A percentile compares a stretch with the other conserved stretches of the same genome.
phyloP scores from a whole-genome alignment of 2,888 invertebrate species.

The Drosophila cognata region DNA sequence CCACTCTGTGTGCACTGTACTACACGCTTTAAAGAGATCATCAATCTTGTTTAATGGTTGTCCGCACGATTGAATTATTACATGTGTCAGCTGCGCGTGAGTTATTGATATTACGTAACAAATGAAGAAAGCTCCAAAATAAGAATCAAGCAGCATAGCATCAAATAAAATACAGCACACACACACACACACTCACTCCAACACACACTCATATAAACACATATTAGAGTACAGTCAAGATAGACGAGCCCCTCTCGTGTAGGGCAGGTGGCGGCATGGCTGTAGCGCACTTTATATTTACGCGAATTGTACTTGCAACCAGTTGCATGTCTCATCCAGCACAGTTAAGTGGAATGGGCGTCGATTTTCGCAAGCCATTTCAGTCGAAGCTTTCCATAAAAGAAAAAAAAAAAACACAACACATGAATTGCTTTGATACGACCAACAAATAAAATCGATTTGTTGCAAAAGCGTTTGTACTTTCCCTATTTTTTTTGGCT shows the following conservation, averaged over 20 bases:
- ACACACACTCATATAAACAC: background rate
- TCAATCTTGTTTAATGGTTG: slow-evolving; percentile 84
- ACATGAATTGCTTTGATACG: slow-evolving; percentile 48
- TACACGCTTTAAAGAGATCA: slow-evolving; percentile 75
- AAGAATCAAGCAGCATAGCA: slow-evolving; percentile 68
- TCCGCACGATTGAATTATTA: slow-evolving; percentile 83
- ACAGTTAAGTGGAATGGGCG: slow-evolving; percentile 33
- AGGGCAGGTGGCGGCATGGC: slow-evolving; percentile 24
- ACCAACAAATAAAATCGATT: slow-evolving; percentile 64
- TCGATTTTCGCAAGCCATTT: slow-evolving; percentile 24
- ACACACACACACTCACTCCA: slow-evolving; percentile 6
- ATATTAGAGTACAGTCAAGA: slow-evolving; percentile 36
- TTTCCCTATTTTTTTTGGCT: background rate
- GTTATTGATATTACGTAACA: slow-evolving; percentile 79
- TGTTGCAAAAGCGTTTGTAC: slow-evolving; percentile 26
- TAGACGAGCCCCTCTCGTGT: background rate
- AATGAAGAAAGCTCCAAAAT: slow-evolving; percentile 72
- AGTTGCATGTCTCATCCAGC: slow-evolving; percentile 57
- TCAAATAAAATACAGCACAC: slow-evolving; percentile 49
- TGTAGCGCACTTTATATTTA: slow-evolving; percentile 34
- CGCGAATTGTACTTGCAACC: slow-evolving; percentile 58
- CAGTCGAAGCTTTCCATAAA: slow-evolving; percentile 27
- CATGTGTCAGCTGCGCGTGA: slow-evolving; percentile 82
- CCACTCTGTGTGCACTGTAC: slow-evolving; percentile 14
- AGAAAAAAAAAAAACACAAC: slow-evolving; percentile 38